These are phyloP conservation scores for Conistra vaccinii DNA, from an alignment of 2,888 invertebrate genomes.

Conservation along the genomic window DNA sequence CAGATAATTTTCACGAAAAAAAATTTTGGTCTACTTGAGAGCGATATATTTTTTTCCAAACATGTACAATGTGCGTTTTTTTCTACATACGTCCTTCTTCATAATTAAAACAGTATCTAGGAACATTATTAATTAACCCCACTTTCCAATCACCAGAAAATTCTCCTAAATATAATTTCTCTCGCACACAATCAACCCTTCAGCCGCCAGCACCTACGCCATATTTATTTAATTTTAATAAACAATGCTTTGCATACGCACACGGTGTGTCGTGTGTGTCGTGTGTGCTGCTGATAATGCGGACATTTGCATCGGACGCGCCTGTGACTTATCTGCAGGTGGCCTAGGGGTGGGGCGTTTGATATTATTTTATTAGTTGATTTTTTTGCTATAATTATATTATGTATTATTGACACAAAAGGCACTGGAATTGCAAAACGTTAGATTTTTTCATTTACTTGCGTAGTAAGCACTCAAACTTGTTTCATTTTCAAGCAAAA, in stretches of 20 bases:
- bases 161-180: background rate
- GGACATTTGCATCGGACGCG: slow-evolving; percentile 81
- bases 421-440: too few relatives aligned
- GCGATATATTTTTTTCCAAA: background rate
- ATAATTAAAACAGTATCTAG: background rate
- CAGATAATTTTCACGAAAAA: background rate
- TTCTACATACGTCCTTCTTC: background rate
- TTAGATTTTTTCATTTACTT: too few relatives aligned
- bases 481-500: too few relatives aligned
- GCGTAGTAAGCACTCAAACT: too few relatives aligned
- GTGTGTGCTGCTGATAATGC: slow-evolving; percentile 86
- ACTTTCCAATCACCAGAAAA: background rate
- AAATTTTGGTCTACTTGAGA: too few relatives aligned
- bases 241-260: slow-evolving; percentile 85
- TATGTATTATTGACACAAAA: too few relatives aligned
- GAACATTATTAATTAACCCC: background rate
- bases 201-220: slow-evolving; percentile 54
- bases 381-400: background rate
- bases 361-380: background rate
- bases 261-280: slow-evolving; percentile 78
- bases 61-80: background rate
- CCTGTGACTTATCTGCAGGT: slow-evolving; percentile 85
- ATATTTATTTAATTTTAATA: slow-evolving; percentile 90
- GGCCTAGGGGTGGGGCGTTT: slow-evolving; percentile 58
- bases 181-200: slow-evolving; percentile 13